Base-by-base conservation (phyloP, 37 sponge, comb jelly and placozoan genomes). In the Agelas oroides region DNA sequence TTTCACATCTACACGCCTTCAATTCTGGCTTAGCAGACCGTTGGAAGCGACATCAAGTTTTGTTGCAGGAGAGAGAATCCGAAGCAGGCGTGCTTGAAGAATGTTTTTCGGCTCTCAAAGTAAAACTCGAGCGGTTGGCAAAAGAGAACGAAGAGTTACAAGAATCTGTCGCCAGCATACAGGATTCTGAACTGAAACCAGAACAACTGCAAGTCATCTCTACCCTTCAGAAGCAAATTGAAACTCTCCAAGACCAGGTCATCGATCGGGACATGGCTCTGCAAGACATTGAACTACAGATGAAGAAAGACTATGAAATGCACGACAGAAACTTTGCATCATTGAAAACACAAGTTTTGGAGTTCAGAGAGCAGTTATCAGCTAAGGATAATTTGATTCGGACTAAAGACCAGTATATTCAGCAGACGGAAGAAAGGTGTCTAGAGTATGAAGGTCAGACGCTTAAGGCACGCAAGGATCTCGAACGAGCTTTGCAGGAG, bases 201-300 rank as follows among this genome's bases (percentile, higher is more conserved):
- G 81, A 80, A 20, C 53, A 69, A 24, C 70, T 80, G 8, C 46
- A 46, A 46, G 46, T 46, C 3, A 46, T 46, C 8, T 46, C 46
- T 8, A 12, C 8, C 46, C 46, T 46, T 46, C 46, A 46, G 8
- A 46, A 46, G 46, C 46, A 46, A 46, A 46, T 75, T 46, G 88
- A 80, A 36, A 76, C 12, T 17, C 63, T 80, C 61, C 75, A 88
- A 52, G 88, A 88, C 41, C 77, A 85, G 59, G 80, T 87, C 53
- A 72, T 87, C 24, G 88, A 72, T 34, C 53, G 82, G 34, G 88
- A 88, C 52, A 33, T 57, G 23, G 88, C 88, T 23, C 61, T 81
- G 18, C 73, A 73, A n/a, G 88, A 88, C 39, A 88, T 88, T n/a
- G 82, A 88, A n/a, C 17, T 39, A 15, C 75, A 81, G 53, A 88